Percentiles rank a stretch among this genome's conserved stretches.
Conservation (phyloP, 2,797 vertebrate species). For the Gallinago solitaria region DNA sequence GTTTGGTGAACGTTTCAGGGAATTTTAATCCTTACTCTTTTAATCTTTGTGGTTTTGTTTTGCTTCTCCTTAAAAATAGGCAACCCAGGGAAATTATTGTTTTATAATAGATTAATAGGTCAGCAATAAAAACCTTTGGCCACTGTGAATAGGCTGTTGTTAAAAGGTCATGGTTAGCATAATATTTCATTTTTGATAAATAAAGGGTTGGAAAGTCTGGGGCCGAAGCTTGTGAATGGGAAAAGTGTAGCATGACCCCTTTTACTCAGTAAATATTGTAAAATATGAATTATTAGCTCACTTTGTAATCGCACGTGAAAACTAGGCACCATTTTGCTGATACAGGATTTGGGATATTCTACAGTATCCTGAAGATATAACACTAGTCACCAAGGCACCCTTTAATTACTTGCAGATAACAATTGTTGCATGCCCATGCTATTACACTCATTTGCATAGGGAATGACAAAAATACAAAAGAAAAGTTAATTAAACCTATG, state of each 20-base stretch:
- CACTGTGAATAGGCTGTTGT: constrained; percentile 25
- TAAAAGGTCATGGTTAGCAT: constrained; percentile 58
- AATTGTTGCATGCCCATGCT: not conserved
- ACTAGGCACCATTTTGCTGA: not conserved
- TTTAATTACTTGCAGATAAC: not conserved
- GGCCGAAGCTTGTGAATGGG: not conserved
- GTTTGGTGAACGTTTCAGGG: not conserved
- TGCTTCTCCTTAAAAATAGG: not conserved
- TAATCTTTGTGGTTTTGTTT: not conserved
- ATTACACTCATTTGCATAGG: not conserved
- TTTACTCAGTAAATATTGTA: constrained; percentile 46
- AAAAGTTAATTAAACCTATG: not conserved
- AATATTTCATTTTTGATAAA: constrained; percentile 63
- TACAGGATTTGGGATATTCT: not conserved
- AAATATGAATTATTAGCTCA: constrained; percentile 33
- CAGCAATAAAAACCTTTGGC: constrained; percentile 58
- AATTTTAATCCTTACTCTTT: constrained; percentile 44
- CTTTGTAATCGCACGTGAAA: not conserved
- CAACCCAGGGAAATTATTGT: constrained; percentile 29
- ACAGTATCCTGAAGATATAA: not conserved
- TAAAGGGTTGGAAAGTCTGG: constrained; percentile 51
- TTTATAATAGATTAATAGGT: constrained; percentile 67
- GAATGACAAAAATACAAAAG: not conserved
- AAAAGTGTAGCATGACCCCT: constrained; percentile 52
- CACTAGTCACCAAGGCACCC: not conserved